A percentile compares a stretch with the other conserved stretches of the same genome.
phyloP scores from a whole-genome alignment of 2,113 vertebrate genomes.

The Zapus hudsonius region DNA sequence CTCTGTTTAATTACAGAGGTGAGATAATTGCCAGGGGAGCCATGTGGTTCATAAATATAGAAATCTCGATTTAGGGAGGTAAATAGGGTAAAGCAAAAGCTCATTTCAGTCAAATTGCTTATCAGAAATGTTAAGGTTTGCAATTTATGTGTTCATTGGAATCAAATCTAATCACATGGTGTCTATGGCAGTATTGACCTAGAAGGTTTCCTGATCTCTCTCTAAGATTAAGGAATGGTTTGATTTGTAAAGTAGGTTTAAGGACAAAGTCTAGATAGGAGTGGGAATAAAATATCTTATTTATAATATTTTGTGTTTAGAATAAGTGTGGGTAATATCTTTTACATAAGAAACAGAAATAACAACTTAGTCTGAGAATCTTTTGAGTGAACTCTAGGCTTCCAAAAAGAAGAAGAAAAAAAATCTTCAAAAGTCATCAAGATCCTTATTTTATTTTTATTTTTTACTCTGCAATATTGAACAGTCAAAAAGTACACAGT shows the following conservation, averaged over 20 bases:
- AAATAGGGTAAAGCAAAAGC: conserved; percentile 51
- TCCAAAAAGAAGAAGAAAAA: conserved; percentile 10
- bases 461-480: not conserved
- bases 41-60: conserved; percentile 64
- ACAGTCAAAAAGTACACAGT: not conserved
- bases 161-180: not conserved
- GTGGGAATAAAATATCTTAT: not conserved
- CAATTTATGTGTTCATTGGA: conserved; percentile 32
- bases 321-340: not conserved
- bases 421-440: not conserved
- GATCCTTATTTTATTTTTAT: conserved; percentile 22
- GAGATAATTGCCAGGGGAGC: conserved; percentile 56
- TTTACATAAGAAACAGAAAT: conserved; percentile 20
- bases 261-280: not conserved
- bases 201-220: not conserved
- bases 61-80: conserved; percentile 52
- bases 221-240: not conserved
- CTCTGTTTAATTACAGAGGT: conserved; percentile 59
- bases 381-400: conserved; percentile 38
- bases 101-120: conserved; percentile 56
- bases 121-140: not conserved
- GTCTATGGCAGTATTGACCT: not conserved
- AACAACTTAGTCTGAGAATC: not conserved
- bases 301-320: not conserved
- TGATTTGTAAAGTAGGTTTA: not conserved